Base-by-base conservation (phyloP, 2,888 invertebrate species). In the Tenthredo notha region DNA sequence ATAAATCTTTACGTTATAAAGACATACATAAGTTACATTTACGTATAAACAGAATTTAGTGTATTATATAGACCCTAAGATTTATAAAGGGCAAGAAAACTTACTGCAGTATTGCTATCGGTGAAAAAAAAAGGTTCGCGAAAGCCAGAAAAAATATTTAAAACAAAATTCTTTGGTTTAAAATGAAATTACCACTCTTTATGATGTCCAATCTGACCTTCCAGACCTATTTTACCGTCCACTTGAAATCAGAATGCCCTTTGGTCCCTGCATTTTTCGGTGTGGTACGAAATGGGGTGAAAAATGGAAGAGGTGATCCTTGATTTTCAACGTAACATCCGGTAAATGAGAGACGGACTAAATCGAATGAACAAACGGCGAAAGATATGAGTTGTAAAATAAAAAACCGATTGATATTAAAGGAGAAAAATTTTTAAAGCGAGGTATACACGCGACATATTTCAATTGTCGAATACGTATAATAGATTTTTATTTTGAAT, bases 241-340 rank as follows among this genome's bases (percentile, higher is more conserved):
- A 83, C 83, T 83, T 33, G 83, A 67, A 67, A 67, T 43, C 7
- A 29, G 50, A 67, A 83, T 83, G 33, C 33, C 67, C 47, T 18
- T 40, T 33, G n/a, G 18, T 50, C 9, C 1, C 50, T 82, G 67
- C 82, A 82, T 43, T 82, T 67, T 82, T 47, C 47, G 82, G 47
- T 82, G 43, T 65, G 43, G 67, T 29, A 67, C 37, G 10, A 83
- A 83, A 67, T 67, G 18, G 67, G 47, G 29, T 54, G 67, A 18
- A 29, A 83, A 83, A 67, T 50, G 67, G 47, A 67, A 18, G 67
- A 47, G 67, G 67, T 18, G 47, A 61, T 25, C 61, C 67, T 29
- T 83, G 67, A 67, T 67, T 47, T 33, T 15, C 10, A 67, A 25
- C 9, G 29, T 65, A 33, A 65, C 54, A 21, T 67, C 82, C 58